phyloP scores from a whole-genome alignment of 2,113 vertebrate genomes.

The Sturnus vulgaris region DNA sequence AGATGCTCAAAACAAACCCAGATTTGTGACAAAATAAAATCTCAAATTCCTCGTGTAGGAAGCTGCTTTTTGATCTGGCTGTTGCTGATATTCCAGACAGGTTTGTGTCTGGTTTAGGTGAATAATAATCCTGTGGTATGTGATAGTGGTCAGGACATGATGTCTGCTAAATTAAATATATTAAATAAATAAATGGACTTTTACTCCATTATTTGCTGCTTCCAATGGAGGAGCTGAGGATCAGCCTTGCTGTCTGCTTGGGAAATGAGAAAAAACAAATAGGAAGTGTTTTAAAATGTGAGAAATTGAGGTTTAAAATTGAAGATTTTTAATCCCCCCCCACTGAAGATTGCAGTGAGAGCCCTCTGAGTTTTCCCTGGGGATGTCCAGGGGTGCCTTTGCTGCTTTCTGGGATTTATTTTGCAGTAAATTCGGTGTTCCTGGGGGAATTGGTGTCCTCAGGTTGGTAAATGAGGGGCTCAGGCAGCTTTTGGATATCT shows the following conservation, averaged over 20 bases:
- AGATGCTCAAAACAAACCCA: neutral
- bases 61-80: neutral
- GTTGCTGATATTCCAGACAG: neutral
- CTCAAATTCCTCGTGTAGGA: neutral
- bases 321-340: neutral
- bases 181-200: neutral
- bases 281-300: neutral
- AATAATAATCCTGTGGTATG: neutral
- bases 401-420: neutral
- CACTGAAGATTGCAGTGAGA: neutral
- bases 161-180: neutral
- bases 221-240: fast-evolving
- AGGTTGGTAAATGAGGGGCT: neutral
- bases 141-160: neutral
- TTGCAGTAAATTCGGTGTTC: neutral
- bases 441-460: neutral
- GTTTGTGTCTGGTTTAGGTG: neutral
- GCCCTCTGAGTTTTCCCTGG: neutral
- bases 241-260: neutral
- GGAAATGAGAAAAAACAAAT: conserved; percentile 15
- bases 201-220: neutral
- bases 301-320: neutral
- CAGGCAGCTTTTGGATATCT: neutral
- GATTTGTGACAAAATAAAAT: neutral
- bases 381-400: neutral